Evolutionary conservation across 2,888 invertebrate species (phyloP).

Genomic region (Fabriciana adippe): DNA sequence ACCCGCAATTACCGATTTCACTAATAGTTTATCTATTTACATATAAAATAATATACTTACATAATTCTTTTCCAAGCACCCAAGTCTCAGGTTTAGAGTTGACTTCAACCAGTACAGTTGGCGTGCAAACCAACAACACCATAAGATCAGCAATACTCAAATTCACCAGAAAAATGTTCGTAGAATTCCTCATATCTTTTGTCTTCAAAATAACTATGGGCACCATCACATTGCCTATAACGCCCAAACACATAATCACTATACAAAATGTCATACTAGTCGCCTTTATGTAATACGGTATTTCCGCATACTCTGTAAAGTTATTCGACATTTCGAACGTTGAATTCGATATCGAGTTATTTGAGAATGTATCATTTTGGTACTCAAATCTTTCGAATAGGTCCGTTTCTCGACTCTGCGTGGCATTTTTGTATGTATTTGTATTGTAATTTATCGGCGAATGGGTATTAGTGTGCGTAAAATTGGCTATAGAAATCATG

Average conservation of each 20-base stretch:
- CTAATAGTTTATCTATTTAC: background rate
- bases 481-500: slow-evolving; percentile 76
- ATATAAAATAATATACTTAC: slow-evolving; percentile 85
- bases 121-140: slow-evolving; percentile 95
- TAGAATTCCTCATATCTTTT: slow-evolving; percentile 96
- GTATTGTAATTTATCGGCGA: slow-evolving; percentile 52
- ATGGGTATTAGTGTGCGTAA: slow-evolving; percentile 61
- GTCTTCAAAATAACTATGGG: slow-evolving; percentile 95
- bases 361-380: slow-evolving; percentile 48
- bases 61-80: slow-evolving; percentile 95
- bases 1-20: background rate
- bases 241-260: slow-evolving; percentile 93
- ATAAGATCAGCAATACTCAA: slow-evolving; percentile 95
- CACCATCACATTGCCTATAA: slow-evolving; percentile 96
- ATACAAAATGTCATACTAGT: slow-evolving; percentile 95
- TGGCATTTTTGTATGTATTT: slow-evolving; percentile 55
- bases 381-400: slow-evolving; percentile 45
- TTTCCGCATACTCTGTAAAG: slow-evolving; percentile 79
- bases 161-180: slow-evolving; percentile 97
- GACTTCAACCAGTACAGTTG: slow-evolving; percentile 96
- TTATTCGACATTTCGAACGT: slow-evolving; percentile 58
- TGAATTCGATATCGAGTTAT: slow-evolving; percentile 50
- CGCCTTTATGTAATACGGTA: slow-evolving; percentile 93
- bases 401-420: slow-evolving; percentile 45
- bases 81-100: slow-evolving; percentile 95